Conservation (phyloP, 1,140 invertebrate species). For the Glomeris maerens region DNA sequence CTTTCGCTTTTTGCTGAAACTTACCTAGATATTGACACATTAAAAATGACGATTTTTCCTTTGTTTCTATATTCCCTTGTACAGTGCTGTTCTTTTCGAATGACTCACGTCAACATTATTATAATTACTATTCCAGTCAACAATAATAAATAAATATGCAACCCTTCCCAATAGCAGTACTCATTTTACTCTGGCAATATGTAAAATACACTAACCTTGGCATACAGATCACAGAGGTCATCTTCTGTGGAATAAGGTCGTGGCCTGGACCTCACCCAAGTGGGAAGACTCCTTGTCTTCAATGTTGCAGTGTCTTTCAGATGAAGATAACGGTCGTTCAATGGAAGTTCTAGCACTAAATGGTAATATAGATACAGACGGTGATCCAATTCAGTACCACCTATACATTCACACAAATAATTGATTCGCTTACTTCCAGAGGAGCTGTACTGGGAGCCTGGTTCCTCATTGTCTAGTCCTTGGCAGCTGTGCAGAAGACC, state of each 20-base stretch:
- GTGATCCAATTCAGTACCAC: no score
- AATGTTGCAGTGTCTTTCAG: constrained; percentile 36
- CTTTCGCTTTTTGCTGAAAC: constrained; percentile 52
- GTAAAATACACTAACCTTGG: constrained; percentile 37
- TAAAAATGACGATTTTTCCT: background rate
- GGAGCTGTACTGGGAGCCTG: constrained; percentile 40
- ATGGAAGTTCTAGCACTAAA: no score
- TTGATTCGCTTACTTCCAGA: constrained; percentile 37
- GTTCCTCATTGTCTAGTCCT: constrained; percentile 11
- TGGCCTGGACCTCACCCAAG: constrained; percentile 46
- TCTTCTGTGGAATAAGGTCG: constrained; percentile 49
- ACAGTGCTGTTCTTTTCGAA: no score
- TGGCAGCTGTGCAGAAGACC: constrained; percentile 19
- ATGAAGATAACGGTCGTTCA: no score
- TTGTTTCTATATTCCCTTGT: no score
- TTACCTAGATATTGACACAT: constrained; percentile 22
- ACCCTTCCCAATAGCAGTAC: no score
- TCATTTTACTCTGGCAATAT: background rate
- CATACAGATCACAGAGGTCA: constrained; percentile 50
- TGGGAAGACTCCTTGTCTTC: constrained; percentile 50
- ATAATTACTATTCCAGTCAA: no score
- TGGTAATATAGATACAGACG: no score
- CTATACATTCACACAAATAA: no score
- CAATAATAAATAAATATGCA: background rate
- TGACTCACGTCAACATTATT: no score